These are phyloP conservation scores for Alca torda DNA, from an alignment of 2,797 vertebrate species.

Conservation along the genomic window DNA sequence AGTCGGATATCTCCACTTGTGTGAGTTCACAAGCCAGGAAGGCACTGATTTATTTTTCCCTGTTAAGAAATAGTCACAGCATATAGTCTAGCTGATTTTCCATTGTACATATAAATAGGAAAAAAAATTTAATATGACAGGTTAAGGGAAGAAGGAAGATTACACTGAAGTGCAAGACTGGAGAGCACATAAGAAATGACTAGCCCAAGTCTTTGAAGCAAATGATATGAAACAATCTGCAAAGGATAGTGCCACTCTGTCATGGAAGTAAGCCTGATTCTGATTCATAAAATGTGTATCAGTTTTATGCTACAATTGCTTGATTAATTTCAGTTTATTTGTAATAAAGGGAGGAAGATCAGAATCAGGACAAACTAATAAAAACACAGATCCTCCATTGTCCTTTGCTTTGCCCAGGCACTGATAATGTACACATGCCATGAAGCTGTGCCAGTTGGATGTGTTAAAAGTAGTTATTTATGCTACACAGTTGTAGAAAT, in stretches of 20 bases:
- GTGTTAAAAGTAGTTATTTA: not conserved
- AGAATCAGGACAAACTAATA: not conserved
- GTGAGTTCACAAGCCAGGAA: not conserved
- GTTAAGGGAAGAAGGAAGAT: conserved; percentile 22
- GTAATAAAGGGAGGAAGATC: not conserved
- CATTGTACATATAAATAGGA: conserved; percentile 28
- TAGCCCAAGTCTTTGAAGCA: not conserved
- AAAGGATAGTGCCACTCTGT: not conserved
- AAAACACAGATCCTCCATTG: not conserved
- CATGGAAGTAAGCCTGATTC: not conserved
- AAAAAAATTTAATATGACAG: conserved; percentile 45
- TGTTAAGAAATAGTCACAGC: not conserved
- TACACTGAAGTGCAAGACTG: conserved; percentile 25
- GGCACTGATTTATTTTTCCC: conserved; percentile 18
- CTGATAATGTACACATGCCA: not conserved
- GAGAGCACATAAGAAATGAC: not conserved
- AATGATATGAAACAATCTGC: not conserved
- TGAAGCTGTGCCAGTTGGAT: not conserved
- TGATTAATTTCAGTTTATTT: conserved; percentile 3
- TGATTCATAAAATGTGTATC: not conserved
- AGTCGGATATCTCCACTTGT: not conserved
- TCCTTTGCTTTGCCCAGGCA: not conserved
- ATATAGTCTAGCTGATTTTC: conserved; percentile 13
- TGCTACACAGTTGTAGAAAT: not conserved
- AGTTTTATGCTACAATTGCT: not conserved